Evolutionary conservation across 2,113 vertebrate genomes (phyloP), one percentile per base, ranked within the genome.

Genomic region (Lathamus discolor): DNA sequence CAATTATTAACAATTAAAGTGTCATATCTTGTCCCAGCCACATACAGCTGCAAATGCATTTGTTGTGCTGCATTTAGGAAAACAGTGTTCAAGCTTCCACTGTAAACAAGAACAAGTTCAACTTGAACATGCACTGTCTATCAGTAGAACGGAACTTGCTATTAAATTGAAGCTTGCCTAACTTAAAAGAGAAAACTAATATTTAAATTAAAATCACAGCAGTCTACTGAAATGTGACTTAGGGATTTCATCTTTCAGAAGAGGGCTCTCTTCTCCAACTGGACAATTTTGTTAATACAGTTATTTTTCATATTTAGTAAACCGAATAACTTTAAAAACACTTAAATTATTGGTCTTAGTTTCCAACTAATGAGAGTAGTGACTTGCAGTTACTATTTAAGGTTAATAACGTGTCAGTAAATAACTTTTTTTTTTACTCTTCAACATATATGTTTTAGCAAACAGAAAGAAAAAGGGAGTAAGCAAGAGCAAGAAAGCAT

Each of bases 1-100:
- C 93, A 96, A 95, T 95, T 97, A 97, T 86, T 93, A 93, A 92
- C 93, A 95, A 96, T 93, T 95, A 91, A 93, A 95, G 63, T 78
- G 81, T 79, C 89, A 66, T 84, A 55, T 95, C 91, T 93, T 64
- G 24, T 78, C 83, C 51, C 54, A 92, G 9, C 94, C 13, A 16
- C 87, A 79, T 31, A 49, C 3, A 22, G 78, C 74, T 79, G 59
- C 63, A 95, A 91, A 92, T 95, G 66, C 44, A 94, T 75, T 94
- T 96, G 81, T 75, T 93, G 78, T 91, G 77, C 52, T 18, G 2
- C 74, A 55, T 96, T 94, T 85, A 85, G 52, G 62, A 83, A 92
- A 96, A 87, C 61, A 95, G 57, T 13, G 10, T 63, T 95, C 70
- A 73, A 77, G 41, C 44, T 87, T 93, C 66, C 46, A 69, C 54